Percentiles rank a stretch among this genome's conserved stretches.
Evolutionary conservation across 2,113 vertebrate species (phyloP).

Genomic region (Oryzias curvinotus): DNA sequence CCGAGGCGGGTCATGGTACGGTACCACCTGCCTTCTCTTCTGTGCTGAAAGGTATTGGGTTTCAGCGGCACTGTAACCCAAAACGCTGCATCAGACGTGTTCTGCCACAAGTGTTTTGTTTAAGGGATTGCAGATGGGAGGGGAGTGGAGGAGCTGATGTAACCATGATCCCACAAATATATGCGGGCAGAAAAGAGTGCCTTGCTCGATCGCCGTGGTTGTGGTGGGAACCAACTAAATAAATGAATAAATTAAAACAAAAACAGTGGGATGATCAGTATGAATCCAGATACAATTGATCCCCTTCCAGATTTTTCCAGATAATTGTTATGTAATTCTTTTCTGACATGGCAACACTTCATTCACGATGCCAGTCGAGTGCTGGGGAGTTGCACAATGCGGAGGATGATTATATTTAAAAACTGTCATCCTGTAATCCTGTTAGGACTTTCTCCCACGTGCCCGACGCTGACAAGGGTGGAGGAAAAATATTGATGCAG

Average conservation of each 20-base stretch:
- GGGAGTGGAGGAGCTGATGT: constrained; percentile 33
- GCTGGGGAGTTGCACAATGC: constrained; percentile 5
- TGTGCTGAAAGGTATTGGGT: constrained; percentile 51
- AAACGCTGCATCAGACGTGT: constrained; percentile 66
- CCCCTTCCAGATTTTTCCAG: constrained; percentile 7
- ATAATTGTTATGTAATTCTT: not conserved
- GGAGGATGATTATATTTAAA: constrained; percentile 9
- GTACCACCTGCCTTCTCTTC: constrained; percentile 48
- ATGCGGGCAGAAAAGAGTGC: constrained; percentile 39
- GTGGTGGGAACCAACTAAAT: not conserved
- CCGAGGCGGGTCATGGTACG: constrained; percentile 59
- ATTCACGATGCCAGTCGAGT: constrained; percentile 4
- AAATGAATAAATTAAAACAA: no score
- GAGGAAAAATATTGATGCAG: no score
- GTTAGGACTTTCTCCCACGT: no score
- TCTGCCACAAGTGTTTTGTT: constrained; percentile 71
- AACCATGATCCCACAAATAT: constrained; percentile 54
- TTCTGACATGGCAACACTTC: constrained; percentile 6
- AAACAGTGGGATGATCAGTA: no score
- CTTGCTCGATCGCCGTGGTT: constrained; percentile 39
- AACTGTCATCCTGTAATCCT: not conserved
- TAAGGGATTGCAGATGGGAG: constrained; percentile 60
- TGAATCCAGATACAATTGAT: no score
- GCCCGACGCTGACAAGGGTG: no score
- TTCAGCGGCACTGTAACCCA: constrained; percentile 70